A percentile compares a stretch with the other conserved stretches of the same genome.
These are phyloP conservation scores for Anarrhichthys ocellatus DNA, from an alignment of 2,113 vertebrate species.

Conservation along the genomic window DNA sequence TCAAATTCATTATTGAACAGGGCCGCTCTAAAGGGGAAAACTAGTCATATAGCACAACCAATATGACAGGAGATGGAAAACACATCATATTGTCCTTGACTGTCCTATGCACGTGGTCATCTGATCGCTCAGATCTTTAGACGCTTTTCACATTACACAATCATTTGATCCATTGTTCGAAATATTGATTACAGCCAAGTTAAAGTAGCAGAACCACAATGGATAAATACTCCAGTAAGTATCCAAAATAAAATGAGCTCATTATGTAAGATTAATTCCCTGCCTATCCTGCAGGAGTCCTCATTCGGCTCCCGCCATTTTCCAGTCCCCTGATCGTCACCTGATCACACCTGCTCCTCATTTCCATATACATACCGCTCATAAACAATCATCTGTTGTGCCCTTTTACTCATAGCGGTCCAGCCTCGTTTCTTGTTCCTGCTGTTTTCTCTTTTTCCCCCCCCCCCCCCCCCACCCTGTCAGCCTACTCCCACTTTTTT, in stretches of 20 bases:
- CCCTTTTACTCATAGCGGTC: neutral
- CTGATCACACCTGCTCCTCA: neutral
- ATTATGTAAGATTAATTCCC: no score
- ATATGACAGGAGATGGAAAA: constrained; percentile 18
- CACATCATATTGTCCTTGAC: constrained; percentile 15
- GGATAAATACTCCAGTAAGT: neutral
- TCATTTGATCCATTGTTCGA: neutral
- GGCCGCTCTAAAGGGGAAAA: constrained; percentile 6
- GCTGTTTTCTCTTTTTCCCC: neutral
- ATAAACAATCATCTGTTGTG: neutral
- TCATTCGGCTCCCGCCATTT: neutral
- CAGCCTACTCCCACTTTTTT: neutral
- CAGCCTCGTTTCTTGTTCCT: neutral
- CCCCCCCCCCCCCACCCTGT: no score
- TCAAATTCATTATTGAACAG: constrained; percentile 47
- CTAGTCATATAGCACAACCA: constrained; percentile 24
- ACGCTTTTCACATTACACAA: neutral
- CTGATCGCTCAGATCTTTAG: constrained; percentile 2
- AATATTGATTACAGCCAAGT: neutral
- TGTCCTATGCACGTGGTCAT: constrained; percentile 15
- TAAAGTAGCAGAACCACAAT: neutral
- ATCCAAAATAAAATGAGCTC: neutral
- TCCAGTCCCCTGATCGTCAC: neutral
- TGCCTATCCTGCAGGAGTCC: neutral
- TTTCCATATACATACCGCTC: neutral